phyloP scores from a whole-genome alignment of 35 echinoderm and acorn worm genomes.

The Apostichopus parvimensis region DNA sequence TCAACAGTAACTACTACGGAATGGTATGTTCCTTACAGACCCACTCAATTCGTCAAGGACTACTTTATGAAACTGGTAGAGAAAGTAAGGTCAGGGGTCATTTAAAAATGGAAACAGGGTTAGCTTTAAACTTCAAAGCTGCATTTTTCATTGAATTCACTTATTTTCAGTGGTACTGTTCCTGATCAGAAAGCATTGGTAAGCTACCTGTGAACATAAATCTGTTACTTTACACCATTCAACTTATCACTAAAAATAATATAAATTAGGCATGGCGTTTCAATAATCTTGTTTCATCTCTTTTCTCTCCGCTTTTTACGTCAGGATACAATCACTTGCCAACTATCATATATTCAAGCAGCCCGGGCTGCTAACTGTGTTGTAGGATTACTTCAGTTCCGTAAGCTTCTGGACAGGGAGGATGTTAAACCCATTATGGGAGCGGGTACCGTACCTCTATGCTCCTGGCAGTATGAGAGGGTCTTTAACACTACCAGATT shows the following conservation, averaged over 20 bases:
- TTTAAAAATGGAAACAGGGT: no score
- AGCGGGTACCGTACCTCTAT: constrained; percentile 72
- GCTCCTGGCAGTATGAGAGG: constrained; percentile 95
- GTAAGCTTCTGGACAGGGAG: constrained; percentile 68
- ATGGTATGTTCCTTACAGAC: constrained; percentile 63
- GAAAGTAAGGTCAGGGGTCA: no score
- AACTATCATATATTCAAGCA: constrained; percentile 73
- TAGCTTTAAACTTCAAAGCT: no score
- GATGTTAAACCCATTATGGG: constrained; percentile 76
- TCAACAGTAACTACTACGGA: constrained; percentile 99
- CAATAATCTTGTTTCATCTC: background rate
- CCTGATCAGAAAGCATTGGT: no score
- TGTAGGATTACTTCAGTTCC: constrained; percentile 64
- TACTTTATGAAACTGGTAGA: no score
- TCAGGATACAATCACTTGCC: constrained; percentile 83
- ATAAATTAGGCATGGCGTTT: no score
- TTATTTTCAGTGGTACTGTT: no score
- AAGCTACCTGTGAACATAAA: no score
- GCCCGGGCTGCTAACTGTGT: constrained; percentile 75
- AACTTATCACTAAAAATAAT: no score
- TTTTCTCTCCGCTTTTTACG: background rate
- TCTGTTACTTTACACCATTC: no score
- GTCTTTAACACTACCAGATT: constrained; percentile 95
- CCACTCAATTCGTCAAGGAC: no score
- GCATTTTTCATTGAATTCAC: no score